A percentile compares a stretch with the other conserved stretches of the same genome.
These are phyloP conservation scores for Lasioglossum lativentre DNA, from an alignment of 2,888 invertebrate species.

Conservation along the genomic window DNA sequence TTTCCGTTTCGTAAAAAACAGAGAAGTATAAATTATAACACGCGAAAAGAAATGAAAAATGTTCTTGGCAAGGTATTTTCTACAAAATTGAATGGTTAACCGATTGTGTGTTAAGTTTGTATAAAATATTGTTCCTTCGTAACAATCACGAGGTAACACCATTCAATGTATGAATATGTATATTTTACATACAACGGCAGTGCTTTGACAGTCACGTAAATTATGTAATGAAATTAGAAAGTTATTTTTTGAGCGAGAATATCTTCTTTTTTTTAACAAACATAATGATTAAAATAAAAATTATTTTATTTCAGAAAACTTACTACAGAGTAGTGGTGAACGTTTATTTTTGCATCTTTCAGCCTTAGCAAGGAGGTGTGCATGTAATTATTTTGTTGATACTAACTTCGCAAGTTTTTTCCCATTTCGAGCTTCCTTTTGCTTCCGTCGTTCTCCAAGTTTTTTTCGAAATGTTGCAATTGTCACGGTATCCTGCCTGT, in stretches of 20 bases:
- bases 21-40: constrained; percentile 5
- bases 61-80: constrained; percentile 30
- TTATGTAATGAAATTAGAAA: not conserved
- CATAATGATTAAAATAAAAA: not conserved
- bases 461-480: not conserved
- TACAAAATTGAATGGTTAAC: not conserved
- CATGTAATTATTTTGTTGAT: not conserved
- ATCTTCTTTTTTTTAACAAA: not conserved
- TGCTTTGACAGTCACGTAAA: not conserved
- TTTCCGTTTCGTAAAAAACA: constrained; percentile 38
- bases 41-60: constrained; percentile 15
- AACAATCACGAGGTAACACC: constrained; percentile 19
- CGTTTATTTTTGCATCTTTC: not conserved
- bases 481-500: not conserved
- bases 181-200: not conserved
- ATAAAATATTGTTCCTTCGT: constrained; percentile 14
- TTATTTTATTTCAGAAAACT: not conserved
- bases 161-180: constrained; percentile 15
- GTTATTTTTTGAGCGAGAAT: not conserved
- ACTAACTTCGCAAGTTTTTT: not conserved
- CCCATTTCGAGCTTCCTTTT: not conserved
- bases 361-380: not conserved
- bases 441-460: not conserved
- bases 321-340: not conserved
- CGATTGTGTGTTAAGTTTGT: not conserved